phyloP scores from a whole-genome alignment of 2,113 vertebrate species.

The Myanophis thanlyinensis region DNA sequence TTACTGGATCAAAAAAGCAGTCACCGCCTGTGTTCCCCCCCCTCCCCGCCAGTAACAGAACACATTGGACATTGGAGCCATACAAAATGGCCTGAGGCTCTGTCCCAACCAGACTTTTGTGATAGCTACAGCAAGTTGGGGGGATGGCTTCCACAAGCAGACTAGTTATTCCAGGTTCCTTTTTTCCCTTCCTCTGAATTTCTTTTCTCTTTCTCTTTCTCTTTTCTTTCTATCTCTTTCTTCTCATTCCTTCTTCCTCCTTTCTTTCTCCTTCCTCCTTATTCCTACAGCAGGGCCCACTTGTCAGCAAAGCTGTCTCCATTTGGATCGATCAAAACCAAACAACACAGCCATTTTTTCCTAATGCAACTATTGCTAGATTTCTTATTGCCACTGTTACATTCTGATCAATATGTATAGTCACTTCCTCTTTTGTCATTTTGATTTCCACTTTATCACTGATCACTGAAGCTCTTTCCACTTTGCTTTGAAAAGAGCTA shows the following conservation, averaged over 20 bases:
- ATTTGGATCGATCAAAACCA: neutral
- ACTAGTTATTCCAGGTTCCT: neutral
- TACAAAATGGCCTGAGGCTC: neutral
- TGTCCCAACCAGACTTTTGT: neutral
- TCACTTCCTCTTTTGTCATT: neutral
- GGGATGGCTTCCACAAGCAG: neutral
- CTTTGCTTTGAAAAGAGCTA: neutral
- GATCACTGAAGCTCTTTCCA: neutral
- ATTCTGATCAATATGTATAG: neutral
- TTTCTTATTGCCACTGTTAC: neutral
- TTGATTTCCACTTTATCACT: neutral
- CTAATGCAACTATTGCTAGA: neutral
- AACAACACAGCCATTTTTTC: neutral
- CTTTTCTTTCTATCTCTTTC: too few relatives aligned
- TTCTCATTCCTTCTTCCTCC: too few relatives aligned
- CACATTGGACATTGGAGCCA: neutral
- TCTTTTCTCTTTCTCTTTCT: too few relatives aligned
- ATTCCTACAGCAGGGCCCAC: too few relatives aligned
- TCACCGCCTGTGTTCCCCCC: too few relatives aligned
- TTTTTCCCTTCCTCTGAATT: neutral
- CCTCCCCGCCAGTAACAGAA: neutral
- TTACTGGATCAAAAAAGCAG: neutral
- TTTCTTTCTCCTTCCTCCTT: too few relatives aligned
- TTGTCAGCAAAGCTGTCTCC: too few relatives aligned
- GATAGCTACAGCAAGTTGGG: constrained; percentile 2